These are phyloP conservation scores for Hydrophis major DNA, from an alignment of 2,797 vertebrate species.

Conservation along the genomic window DNA sequence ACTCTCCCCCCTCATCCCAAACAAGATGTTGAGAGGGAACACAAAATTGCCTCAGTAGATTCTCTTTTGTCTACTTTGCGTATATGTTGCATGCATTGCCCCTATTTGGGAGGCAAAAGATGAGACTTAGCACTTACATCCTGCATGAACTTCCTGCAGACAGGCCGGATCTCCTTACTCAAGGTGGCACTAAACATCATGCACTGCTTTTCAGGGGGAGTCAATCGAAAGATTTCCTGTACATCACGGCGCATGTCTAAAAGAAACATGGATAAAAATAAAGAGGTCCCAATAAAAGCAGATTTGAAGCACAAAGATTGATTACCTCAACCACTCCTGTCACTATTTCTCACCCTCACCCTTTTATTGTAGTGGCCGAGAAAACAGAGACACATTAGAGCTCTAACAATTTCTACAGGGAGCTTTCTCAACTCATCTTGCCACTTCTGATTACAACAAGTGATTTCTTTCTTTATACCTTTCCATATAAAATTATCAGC, in stretches of 20 bases:
- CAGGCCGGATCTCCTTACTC: constrained; percentile 84
- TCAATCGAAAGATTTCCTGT: constrained; percentile 87
- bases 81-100: constrained; percentile 37
- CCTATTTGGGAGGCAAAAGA: neutral
- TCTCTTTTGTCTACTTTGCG: constrained; percentile 27
- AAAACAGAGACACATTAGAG: neutral
- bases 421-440: neutral
- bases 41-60: neutral
- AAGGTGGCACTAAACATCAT: constrained; percentile 88
- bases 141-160: constrained; percentile 89
- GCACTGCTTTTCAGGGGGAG: constrained; percentile 87
- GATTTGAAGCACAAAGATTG: neutral
- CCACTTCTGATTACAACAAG: neutral
- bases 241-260: constrained; percentile 84
- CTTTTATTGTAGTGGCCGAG: neutral
- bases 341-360: neutral
- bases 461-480: neutral
- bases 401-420: neutral
- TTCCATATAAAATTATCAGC: neutral
- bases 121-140: constrained; percentile 75
- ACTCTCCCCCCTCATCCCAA: neutral
- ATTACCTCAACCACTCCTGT: neutral
- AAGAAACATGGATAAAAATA: neutral
- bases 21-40: neutral
- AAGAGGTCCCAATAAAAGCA: neutral